Evolutionary conservation across 2,113 vertebrate genomes (phyloP).

Genomic region (Eptesicus fuscus): DNA sequence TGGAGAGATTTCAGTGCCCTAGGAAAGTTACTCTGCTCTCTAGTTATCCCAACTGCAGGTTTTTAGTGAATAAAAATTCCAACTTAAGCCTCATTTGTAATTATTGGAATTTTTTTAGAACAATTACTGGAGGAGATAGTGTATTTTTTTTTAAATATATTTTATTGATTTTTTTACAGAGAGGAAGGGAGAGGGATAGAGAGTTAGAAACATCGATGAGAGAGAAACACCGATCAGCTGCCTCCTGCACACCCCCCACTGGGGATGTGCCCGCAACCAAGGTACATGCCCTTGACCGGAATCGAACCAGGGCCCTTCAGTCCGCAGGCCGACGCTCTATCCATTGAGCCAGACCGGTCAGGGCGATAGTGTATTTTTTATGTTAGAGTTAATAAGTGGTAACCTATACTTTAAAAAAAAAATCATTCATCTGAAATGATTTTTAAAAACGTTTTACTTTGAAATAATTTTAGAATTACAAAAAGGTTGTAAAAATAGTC

Average conservation of each 20-base stretch:
- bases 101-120: not conserved
- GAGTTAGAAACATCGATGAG: too few species aligned
- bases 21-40: not conserved
- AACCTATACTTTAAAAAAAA: not conserved
- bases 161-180: too few species aligned
- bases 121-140: not conserved
- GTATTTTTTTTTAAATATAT: too few species aligned
- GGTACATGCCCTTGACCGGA: too few species aligned
- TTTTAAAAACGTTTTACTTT: not conserved
- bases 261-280: too few species aligned
- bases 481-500: not conserved
- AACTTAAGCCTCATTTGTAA: not conserved
- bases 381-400: not conserved
- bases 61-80: not conserved
- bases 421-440: not conserved
- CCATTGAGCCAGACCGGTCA: too few species aligned
- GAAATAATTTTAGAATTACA: not conserved
- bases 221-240: too few species aligned
- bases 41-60: not conserved
- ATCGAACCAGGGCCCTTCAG: too few species aligned
- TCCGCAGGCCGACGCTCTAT: too few species aligned
- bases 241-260: too few species aligned
- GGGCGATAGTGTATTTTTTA: not conserved
- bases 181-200: too few species aligned
- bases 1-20: not conserved